phyloP scores from a whole-genome alignment of 2,888 invertebrate genomes.

The Eumerus sabulonum region DNA sequence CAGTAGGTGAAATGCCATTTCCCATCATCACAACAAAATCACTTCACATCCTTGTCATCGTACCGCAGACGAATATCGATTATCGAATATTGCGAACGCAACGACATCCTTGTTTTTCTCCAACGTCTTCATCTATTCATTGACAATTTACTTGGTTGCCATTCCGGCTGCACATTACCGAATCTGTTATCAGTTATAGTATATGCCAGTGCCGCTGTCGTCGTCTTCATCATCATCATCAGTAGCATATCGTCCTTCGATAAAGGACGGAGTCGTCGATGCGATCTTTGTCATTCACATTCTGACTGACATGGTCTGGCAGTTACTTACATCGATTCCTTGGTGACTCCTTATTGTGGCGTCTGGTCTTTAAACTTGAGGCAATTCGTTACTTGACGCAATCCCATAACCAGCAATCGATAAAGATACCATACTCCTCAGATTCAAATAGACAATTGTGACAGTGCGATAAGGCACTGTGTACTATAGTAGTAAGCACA shows the following conservation, averaged over 20 bases:
- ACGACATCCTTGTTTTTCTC: not conserved
- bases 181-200: conserved; percentile 20
- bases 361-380: too few relatives aligned
- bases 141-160: conserved; percentile 39
- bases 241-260: too few relatives aligned
- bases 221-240: conserved; percentile 23
- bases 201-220: not conserved
- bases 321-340: too few relatives aligned
- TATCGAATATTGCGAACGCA: not conserved
- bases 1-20: conserved; percentile 40
- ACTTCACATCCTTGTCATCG: conserved; percentile 26
- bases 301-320: too few relatives aligned
- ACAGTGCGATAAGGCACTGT: too few relatives aligned
- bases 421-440: too few relatives aligned
- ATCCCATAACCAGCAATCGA: too few relatives aligned
- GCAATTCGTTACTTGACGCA: too few relatives aligned
- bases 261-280: conserved; percentile 26
- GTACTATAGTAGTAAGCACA: too few relatives aligned
- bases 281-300: conserved; percentile 2
- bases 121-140: conserved; percentile 32
- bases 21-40: conserved; percentile 48
- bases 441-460: too few relatives aligned
- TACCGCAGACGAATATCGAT: conserved; percentile 6
- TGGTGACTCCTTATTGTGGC: too few relatives aligned
- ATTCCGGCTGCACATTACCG: conserved; percentile 14